Evolutionary conservation across 1,140 invertebrate genomes (phyloP).

Genomic region (Onthophagus taurus): DNA sequence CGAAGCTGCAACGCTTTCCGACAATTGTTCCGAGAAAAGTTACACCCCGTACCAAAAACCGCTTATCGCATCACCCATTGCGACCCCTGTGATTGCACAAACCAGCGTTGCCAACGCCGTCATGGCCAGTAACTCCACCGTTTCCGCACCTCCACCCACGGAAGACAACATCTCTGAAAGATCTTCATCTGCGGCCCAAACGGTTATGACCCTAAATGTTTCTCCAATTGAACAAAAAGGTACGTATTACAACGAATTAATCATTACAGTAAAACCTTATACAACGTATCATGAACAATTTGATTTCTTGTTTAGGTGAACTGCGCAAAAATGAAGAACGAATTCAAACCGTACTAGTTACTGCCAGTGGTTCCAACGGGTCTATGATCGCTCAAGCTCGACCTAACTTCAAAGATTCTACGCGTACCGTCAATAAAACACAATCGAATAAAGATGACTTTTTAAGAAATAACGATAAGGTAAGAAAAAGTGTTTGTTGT

Average conservation of each 20-base stretch:
- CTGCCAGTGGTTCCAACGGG: slow-evolving; percentile 32
- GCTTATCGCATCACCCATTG: slow-evolving; percentile 25
- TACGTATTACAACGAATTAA: not conserved
- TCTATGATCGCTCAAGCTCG: slow-evolving; percentile 34
- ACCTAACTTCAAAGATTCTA: slow-evolving; percentile 28
- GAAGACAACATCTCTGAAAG: too few relatives aligned
- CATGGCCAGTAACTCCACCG: too few relatives aligned
- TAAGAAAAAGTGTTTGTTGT: slow-evolving; percentile 16
- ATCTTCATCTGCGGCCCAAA: too few relatives aligned
- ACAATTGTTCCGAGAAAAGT: slow-evolving; percentile 20
- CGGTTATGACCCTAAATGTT: slow-evolving; percentile 23
- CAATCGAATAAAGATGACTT: slow-evolving; percentile 26
- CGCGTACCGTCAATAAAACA: slow-evolving; percentile 8
- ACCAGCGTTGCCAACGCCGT: too few relatives aligned
- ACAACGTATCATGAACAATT: too few relatives aligned
- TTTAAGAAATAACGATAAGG: slow-evolving; percentile 29
- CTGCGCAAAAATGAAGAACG: slow-evolving; percentile 23
- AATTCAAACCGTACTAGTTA: slow-evolving; percentile 34
- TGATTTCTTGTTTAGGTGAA: slow-evolving; percentile 23
- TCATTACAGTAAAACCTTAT: slow-evolving; percentile 6
- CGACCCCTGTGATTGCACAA: slow-evolving; percentile 34
- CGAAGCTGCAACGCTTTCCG: slow-evolving; percentile 14
- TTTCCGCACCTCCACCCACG: too few relatives aligned
- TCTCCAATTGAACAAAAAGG: slow-evolving; percentile 13
- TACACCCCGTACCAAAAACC: slow-evolving; percentile 25